Base-by-base conservation (phyloP, 2,113 vertebrate genomes). In the Phyllostomus hastatus region DNA sequence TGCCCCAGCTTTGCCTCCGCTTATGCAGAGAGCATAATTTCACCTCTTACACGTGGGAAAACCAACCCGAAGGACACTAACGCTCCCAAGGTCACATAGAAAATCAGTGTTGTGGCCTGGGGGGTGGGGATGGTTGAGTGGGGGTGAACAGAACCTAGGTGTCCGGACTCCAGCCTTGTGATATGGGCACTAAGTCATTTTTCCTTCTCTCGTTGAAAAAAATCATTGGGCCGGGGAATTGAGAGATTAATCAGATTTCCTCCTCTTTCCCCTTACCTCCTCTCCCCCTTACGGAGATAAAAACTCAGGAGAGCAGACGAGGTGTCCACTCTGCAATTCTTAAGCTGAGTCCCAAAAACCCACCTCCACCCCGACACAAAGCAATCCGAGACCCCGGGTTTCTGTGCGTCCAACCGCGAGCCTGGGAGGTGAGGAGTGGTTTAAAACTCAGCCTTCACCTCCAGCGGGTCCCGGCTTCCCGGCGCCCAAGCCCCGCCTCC, bases 41-140 rank as follows among this genome's bases (percentile, higher is more conserved):
- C 93, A 96, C 90, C 79, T 79, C 84, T 97, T 85, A 94, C 93
- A 96, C 86, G 94, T 95, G 94, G 88, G 94, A 96, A 96, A 97
- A 88, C 90, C 96, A 92, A 96, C 75, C 54, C 8, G 57, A 96
- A 97, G 94, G 95, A 95, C 94, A 94, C 89, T 88, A 96, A 96
- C 94, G 89, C 84, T 97, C 70, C 93, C 97, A 98, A 97, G 97
- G 97, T 98, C 97, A 98, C 91, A 92, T 90, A 95, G 95, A 88
- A 94, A 96, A 97, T 95, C 35, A 96, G 70, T 78, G 69, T n/a
- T 79, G 93, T 46, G 88, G 82, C 50, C 82, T 48, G 41, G 67
- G n/a, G 61, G 54, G 43, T 9, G 43, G 43, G 43, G 43, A 43
- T 43, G 43, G 12, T 9, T 66, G 35, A 46, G 33, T n/a, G 10